Conservation (phyloP, 1,140 invertebrate species). For the Yoshiicerus persimilis region DNA sequence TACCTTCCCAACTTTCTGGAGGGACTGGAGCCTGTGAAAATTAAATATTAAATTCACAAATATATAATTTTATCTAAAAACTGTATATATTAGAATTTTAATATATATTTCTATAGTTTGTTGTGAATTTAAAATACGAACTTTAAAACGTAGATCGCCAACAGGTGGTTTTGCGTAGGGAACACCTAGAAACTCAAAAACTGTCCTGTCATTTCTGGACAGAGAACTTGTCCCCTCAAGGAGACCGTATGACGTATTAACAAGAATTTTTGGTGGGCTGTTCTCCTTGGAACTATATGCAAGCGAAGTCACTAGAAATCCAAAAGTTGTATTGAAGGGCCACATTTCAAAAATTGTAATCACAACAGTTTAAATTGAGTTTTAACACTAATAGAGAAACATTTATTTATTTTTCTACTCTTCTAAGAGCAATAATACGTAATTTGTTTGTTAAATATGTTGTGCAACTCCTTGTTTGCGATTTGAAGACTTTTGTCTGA, state of each 20-base stretch:
- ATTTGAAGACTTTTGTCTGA: too few species aligned
- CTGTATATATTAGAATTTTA: background rate
- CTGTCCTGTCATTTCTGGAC: conserved; percentile 9
- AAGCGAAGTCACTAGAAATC: background rate
- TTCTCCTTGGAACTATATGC: too few species aligned
- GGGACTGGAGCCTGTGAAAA: conserved; percentile 29
- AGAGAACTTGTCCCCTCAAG: background rate
- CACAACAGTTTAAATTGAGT: too few species aligned
- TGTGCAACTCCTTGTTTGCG: too few species aligned
- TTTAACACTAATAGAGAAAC: too few species aligned
- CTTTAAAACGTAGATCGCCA: background rate
- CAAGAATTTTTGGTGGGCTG: background rate
- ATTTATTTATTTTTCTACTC: too few species aligned
- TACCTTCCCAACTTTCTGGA: conserved; percentile 14
- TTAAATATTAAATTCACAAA: background rate
- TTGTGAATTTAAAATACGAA: background rate
- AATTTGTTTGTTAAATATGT: too few species aligned
- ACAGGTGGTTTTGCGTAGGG: conserved; percentile 21
- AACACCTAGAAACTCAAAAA: conserved; percentile 28
- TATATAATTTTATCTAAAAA: background rate
- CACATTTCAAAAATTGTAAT: background rate
- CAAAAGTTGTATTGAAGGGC: background rate
- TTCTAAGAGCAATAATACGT: too few species aligned
- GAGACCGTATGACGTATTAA: conserved; percentile 1
- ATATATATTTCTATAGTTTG: too few species aligned